Conservation (phyloP, 2,113 vertebrate species). For the Tragelaphus strepsiceros region DNA sequence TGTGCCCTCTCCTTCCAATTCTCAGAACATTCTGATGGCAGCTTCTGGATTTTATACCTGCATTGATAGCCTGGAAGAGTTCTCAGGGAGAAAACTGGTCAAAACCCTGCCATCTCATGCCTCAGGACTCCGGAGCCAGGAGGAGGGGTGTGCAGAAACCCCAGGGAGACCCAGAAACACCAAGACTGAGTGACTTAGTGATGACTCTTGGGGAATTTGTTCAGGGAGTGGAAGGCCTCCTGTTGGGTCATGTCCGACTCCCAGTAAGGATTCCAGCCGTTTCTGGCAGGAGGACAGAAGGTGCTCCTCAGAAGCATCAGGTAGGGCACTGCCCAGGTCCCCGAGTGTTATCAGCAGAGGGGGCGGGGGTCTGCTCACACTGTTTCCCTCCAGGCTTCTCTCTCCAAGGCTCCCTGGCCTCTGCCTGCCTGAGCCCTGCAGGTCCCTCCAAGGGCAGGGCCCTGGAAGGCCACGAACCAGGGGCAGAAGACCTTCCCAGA, state of each 20-base stretch:
- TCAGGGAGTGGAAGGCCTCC: not conserved
- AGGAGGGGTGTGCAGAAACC: not conserved
- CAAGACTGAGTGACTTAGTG: not conserved
- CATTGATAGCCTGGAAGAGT: not conserved
- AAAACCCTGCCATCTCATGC: not conserved
- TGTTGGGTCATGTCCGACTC: not conserved
- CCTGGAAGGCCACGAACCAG: not conserved
- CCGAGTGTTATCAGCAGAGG: fast-evolving
- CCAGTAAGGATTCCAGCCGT: not conserved
- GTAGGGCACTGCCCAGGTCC: not conserved
- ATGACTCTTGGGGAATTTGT: not conserved
- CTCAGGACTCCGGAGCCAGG: not conserved
- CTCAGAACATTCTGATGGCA: not conserved
- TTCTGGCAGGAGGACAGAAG: not conserved
- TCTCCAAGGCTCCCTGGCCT: not conserved
- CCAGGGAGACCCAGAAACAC: not conserved
- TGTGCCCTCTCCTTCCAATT: not conserved
- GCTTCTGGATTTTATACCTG: not conserved
- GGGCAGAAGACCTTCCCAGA: not conserved
- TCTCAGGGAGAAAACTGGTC: not conserved
- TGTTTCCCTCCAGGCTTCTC: not conserved
- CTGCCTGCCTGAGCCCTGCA: not conserved
- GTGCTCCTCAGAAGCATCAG: not conserved
- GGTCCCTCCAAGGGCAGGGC: not conserved
- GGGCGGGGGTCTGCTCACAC: not conserved